A percentile compares a stretch with the other conserved stretches of the same genome.
Conservation (phyloP, 1,140 invertebrate genomes). For the Scaptomyza hsui region DNA sequence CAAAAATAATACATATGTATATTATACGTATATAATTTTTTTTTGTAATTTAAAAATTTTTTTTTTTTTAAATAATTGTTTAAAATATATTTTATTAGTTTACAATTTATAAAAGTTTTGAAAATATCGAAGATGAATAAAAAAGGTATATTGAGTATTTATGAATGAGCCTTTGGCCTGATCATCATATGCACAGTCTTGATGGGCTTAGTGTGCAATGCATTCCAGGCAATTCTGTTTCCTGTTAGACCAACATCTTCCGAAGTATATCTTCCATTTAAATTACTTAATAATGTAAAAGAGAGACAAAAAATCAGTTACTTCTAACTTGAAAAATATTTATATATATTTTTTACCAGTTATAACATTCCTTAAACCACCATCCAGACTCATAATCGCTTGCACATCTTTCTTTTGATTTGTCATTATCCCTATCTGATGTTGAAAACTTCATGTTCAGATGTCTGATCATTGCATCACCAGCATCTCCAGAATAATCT, state of each 20-base stretch:
- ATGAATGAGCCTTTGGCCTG: background rate
- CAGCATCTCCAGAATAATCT: constrained; percentile 87
- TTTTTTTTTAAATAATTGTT: no score
- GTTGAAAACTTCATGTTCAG: constrained; percentile 89
- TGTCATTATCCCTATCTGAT: constrained; percentile 88
- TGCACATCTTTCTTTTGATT: constrained; percentile 87
- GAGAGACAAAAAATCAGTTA: background rate
- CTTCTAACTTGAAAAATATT: background rate
- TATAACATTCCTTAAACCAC: constrained; percentile 85
- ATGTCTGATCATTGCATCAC: constrained; percentile 87
- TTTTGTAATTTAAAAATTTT: no score
- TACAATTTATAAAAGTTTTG: no score
- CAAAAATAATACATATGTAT: no score
- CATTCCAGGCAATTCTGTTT: background rate
- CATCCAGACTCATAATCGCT: constrained; percentile 85
- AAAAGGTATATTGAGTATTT: no score
- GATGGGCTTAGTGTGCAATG: background rate
- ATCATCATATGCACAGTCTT: no score
- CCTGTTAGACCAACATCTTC: background rate
- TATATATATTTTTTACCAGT: constrained; percentile 33
- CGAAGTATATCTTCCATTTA: constrained; percentile 12
- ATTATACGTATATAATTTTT: no score
- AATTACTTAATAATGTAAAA: constrained; percentile 11
- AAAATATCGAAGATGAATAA: no score
- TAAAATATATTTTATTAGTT: no score